Evolutionary conservation across 2,797 vertebrate species (phyloP).

Genomic region (Tadarida brasiliensis): DNA sequence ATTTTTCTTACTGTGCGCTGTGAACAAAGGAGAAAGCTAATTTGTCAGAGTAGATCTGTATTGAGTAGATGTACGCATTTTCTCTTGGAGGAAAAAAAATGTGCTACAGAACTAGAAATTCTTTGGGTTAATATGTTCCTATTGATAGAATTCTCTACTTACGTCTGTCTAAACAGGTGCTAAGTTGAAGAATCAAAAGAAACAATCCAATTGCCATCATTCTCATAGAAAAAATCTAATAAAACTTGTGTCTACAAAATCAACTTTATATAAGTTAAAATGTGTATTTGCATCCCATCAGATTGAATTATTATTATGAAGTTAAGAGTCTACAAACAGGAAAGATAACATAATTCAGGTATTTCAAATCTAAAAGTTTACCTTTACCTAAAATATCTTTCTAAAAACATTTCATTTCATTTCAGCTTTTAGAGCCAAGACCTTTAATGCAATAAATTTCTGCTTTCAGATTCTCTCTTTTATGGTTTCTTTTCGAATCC

Average conservation of each 20-base stretch:
- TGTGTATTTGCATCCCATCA: not conserved
- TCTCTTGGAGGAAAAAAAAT: conserved; percentile 25
- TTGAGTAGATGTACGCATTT: not conserved
- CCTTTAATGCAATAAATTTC: not conserved
- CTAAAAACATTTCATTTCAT: conserved; percentile 33
- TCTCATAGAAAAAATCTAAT: not conserved
- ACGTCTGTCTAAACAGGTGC: conserved; percentile 14
- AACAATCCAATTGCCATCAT: not conserved
- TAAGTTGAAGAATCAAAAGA: conserved; percentile 36
- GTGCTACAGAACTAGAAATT: conserved; percentile 47
- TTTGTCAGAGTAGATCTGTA: conserved; percentile 41
- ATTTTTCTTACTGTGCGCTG: conserved; percentile 41
- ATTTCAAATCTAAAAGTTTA: not conserved
- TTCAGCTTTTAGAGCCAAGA: not conserved
- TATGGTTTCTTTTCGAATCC: not conserved
- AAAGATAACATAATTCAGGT: not conserved
- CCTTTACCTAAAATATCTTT: conserved; percentile 3
- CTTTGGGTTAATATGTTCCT: conserved; percentile 41
- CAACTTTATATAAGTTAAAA: not conserved
- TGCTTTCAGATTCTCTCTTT: conserved; percentile 32
- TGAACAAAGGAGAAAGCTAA: conserved; percentile 33
- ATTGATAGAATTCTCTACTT: conserved; percentile 37
- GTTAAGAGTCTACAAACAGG: not conserved
- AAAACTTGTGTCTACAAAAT: not conserved
- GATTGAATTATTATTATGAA: not conserved